Base-by-base conservation (phyloP, 2,888 invertebrate genomes). In the Timema cristinae region DNA sequence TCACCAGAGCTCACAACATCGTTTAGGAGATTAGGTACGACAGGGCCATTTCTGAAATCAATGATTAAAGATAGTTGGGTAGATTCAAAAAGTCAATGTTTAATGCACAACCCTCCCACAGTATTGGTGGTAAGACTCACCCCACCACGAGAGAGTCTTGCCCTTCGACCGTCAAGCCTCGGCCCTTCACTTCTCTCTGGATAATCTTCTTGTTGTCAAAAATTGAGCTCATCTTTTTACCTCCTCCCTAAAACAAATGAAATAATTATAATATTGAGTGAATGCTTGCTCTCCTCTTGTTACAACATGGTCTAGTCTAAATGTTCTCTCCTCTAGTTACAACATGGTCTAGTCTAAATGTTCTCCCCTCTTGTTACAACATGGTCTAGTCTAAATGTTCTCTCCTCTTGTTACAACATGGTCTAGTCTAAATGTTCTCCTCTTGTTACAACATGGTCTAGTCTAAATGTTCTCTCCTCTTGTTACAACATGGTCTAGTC, bases 141-240 rank as follows among this genome's bases (percentile, higher is more conserved):
- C 79, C 79, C 32, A 32, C 32, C 4, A 32, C 71, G 81, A 63
- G 47, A 16, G 63, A 8, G 13, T 63, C 63, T 63, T 63, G 78
- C 72, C 79, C 80, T 67, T 81, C 81, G 11, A 78, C 77, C 15
- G 79, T 78, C 73, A 78, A 78, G 59, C 79, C 81, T 56, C 81
- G 80, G 6, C 80, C 79, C 67, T 78, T 80, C 50, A 72, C 76
- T 32, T 71, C 71, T 10, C 67, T 50, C 15, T 69, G 69, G 48
- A 69, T 69, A 32, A 67, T 48, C 68, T 73, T 73, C 56, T 73
- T 73, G 66, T 54, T 72, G 50, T 67, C 54, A 10, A 67, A n/a
- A 7, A 78, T 79, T 72, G 80, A 81, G 69, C 79, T 82, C 52
- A 80, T 81, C 56, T 77, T 79, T 74, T 81, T 81, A 51, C 76